Base-by-base conservation (phyloP, 30 jellyfish, hydroid and myxozoan genomes). In the Rhopilema esculentum region DNA sequence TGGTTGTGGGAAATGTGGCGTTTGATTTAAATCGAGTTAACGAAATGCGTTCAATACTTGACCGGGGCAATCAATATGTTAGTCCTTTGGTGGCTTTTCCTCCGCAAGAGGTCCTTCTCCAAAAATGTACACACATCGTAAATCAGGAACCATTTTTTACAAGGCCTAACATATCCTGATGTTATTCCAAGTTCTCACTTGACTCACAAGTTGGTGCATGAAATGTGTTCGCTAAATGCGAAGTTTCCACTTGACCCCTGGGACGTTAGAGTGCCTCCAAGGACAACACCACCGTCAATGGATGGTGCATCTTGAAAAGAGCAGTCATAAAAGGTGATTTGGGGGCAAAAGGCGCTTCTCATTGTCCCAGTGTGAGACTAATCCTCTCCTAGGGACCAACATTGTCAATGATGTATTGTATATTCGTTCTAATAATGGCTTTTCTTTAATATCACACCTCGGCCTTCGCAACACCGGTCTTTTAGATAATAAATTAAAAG, bases 1-100 rank as follows among this genome's bases (percentile, higher is more conserved):
- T 75, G 79, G 66, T 73, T 80, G 90, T 80, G 90, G 90, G 90
- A 80, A 80, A 66, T 66, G 88, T 82, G 83, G 94, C 88, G 53
- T 30, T 85, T 66, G 70, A 78, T 33, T 16, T 57, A 74, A 85
- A 85, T 75, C 72, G 66, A 75, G 66, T 85, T 66, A 85, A 49
- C 62, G 23, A 67, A 40, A 61, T 40, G 85, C 68, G 51, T 40
- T 73, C 84, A 48, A 73, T 18, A 73, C 49, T 69, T 57, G 48
- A 22, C 22, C 73, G 73, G 73, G 73, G 73, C 30, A 63, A 63
- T 74, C 88, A 61, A 77, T 49, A 50, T 27, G 21, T 16, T n/a
- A 16, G 32, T 27, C 85, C 72, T 30, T 50, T 50, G 0, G 49
- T 24, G 24, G 16, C 64, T 50, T 20, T 24, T 27, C 63, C 33